These are phyloP conservation scores for Abramis brama DNA, from an alignment of 2,113 vertebrate species.

Conservation along the genomic window DNA sequence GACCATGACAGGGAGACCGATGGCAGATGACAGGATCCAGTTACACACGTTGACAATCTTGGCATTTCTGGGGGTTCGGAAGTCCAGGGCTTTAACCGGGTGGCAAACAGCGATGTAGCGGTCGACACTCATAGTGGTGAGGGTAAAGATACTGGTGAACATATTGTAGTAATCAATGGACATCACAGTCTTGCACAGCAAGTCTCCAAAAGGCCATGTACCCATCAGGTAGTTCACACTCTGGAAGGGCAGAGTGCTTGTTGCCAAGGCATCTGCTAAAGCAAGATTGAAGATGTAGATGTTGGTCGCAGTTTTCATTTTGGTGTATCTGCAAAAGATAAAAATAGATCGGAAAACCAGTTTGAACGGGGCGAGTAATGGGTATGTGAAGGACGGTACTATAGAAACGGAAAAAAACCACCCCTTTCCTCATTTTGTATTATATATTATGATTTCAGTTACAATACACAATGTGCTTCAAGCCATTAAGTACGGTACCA, in stretches of 20 bases:
- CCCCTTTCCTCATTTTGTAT: background rate
- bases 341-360: background rate
- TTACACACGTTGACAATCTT: slow-evolving; percentile 98
- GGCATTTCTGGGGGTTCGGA: slow-evolving; percentile 94
- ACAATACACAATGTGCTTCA: background rate
- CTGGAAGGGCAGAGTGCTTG: slow-evolving; percentile 97
- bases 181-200: slow-evolving; percentile 93
- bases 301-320: slow-evolving; percentile 99
- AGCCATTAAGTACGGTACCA: background rate
- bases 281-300: slow-evolving; percentile 99
- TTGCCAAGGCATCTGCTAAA: slow-evolving; percentile 92
- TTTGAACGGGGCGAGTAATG: background rate
- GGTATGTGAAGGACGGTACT: background rate
- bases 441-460: background rate
- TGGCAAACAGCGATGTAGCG: slow-evolving; percentile 98
- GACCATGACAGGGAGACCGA: slow-evolving; percentile 98
- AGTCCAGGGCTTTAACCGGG: slow-evolving; percentile 95
- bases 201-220: slow-evolving; percentile 94
- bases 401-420: background rate
- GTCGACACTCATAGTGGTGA: slow-evolving; percentile 98
- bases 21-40: slow-evolving; percentile 97
- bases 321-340: slow-evolving; percentile 86
- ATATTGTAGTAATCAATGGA: slow-evolving; percentile 99
- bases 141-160: slow-evolving; percentile 99
- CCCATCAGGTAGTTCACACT: slow-evolving; percentile 98